Evolutionary conservation across 2,888 invertebrate genomes (phyloP).

Genomic region (Fragum whitleyi): DNA sequence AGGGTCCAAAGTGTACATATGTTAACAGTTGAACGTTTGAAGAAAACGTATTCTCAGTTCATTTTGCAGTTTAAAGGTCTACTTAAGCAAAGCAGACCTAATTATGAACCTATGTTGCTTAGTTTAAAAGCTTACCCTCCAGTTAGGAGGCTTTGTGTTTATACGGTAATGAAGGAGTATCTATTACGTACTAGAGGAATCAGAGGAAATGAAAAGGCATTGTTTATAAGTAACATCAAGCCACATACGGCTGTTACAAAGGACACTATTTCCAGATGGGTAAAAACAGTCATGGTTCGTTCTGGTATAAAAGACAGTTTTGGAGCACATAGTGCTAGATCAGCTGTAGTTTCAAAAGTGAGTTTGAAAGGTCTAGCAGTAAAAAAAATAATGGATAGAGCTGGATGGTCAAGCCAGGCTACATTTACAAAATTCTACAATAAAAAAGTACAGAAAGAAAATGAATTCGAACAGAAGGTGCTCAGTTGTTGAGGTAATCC

Average conservation of each 20-base stretch:
- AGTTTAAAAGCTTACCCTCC: slow-evolving; percentile 18
- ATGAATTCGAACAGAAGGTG: too few relatives aligned
- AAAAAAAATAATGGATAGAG: too few relatives aligned
- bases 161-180: not conserved
- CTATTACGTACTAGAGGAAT: not conserved
- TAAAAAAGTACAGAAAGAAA: too few relatives aligned
- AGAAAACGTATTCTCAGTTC: slow-evolving; percentile 23
- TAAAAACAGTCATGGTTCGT: too few relatives aligned
- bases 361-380: too few relatives aligned
- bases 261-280: too few relatives aligned
- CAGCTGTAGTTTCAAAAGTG: not conserved
- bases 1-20: slow-evolving; percentile 42
- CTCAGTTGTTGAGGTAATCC: not conserved
- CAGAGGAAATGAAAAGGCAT: too few relatives aligned
- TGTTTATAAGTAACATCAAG: too few relatives aligned
- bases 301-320: not conserved
- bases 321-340: slow-evolving; percentile 20
- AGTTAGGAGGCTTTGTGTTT: slow-evolving; percentile 26
- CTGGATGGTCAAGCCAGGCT: too few relatives aligned
- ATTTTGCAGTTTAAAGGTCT: slow-evolving; percentile 14
- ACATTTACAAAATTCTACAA: too few relatives aligned
- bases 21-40: slow-evolving; percentile 24
- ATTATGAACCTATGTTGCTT: not conserved
- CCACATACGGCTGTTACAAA: too few relatives aligned
- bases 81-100: slow-evolving; percentile 18